Percentiles rank a stretch among this genome's conserved stretches.
Conservation (phyloP, 2,113 vertebrate genomes). For the Pheucticus melanocephalus region DNA sequence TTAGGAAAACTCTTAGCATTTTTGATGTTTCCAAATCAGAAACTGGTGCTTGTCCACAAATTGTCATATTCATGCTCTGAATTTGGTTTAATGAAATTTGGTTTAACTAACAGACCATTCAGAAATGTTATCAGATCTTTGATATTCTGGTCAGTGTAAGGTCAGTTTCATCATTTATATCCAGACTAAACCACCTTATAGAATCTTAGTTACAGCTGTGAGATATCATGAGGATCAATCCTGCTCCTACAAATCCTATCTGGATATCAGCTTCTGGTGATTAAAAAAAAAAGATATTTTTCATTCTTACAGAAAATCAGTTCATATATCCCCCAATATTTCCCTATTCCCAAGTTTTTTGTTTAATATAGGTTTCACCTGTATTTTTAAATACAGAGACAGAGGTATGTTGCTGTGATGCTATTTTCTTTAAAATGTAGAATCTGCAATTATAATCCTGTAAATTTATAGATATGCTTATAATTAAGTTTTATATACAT, state of each 20-base stretch:
- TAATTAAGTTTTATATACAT: background rate
- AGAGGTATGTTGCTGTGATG: background rate
- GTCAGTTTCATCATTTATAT: background rate
- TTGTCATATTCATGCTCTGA: background rate
- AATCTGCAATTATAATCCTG: background rate
- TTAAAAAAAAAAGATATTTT: background rate
- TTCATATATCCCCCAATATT: background rate
- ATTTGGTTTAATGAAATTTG: background rate
- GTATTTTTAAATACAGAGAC: background rate
- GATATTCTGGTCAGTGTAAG: background rate
- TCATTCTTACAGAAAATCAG: background rate
- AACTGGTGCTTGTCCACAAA: background rate
- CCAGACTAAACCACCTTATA: background rate
- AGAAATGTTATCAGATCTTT: background rate
- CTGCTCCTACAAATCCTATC: background rate
- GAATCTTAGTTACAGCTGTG: background rate
- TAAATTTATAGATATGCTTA: background rate
- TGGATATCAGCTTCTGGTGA: background rate
- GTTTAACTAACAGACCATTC: background rate
- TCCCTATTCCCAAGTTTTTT: background rate
- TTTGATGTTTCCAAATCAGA: background rate
- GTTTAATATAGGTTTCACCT: background rate
- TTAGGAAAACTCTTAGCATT: background rate
- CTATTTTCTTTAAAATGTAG: background rate
- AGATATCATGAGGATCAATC: background rate